Percentiles rank a stretch among this genome's conserved stretches.
phyloP scores from a whole-genome alignment of 2,888 invertebrate species.

The Drosophila neonasuta region DNA sequence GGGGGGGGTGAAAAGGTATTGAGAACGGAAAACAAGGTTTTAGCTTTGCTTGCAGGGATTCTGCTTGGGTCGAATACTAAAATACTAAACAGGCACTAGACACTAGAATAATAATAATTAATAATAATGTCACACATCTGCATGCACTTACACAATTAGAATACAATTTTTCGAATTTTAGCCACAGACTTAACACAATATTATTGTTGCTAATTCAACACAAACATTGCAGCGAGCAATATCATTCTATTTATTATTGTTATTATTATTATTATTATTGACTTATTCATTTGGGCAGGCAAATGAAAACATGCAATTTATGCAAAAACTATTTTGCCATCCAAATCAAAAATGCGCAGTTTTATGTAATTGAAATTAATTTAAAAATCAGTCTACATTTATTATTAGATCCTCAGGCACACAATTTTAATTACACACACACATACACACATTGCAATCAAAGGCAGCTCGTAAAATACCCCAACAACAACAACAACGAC shows the following conservation, averaged over 20 bases:
- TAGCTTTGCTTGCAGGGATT: slow-evolving; percentile 68
- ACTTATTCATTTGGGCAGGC: slow-evolving; percentile 44
- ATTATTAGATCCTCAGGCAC: slow-evolving; percentile 55
- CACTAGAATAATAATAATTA: background rate
- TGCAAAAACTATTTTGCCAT: slow-evolving; percentile 1
- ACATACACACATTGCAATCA: slow-evolving; percentile 62
- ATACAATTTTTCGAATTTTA: slow-evolving; percentile 31
- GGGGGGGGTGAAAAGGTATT: slow-evolving; percentile 40
- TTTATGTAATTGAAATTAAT: slow-evolving; percentile 51
- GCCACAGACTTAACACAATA: slow-evolving; percentile 49
- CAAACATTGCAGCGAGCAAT: slow-evolving; percentile 23
- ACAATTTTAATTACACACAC: slow-evolving; percentile 71
- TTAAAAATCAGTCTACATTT: slow-evolving; percentile 53
- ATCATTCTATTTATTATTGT: background rate
- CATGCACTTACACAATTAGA: slow-evolving; percentile 63
- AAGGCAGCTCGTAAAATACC: slow-evolving; percentile 44
- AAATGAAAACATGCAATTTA: slow-evolving; percentile 43
- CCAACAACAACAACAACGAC: slow-evolving; percentile 14
- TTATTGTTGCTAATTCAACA: slow-evolving; percentile 47
- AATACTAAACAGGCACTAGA: slow-evolving; percentile 34
- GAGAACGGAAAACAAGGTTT: slow-evolving; percentile 75
- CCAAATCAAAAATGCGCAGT: slow-evolving; percentile 17
- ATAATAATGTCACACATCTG: slow-evolving; percentile 47
- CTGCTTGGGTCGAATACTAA: slow-evolving; percentile 4
- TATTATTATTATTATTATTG: slow-evolving; percentile 18